Percentiles rank a stretch among this genome's conserved stretches.
phyloP scores from a whole-genome alignment of 1,140 invertebrate species.

The Microplitis demolitor region DNA sequence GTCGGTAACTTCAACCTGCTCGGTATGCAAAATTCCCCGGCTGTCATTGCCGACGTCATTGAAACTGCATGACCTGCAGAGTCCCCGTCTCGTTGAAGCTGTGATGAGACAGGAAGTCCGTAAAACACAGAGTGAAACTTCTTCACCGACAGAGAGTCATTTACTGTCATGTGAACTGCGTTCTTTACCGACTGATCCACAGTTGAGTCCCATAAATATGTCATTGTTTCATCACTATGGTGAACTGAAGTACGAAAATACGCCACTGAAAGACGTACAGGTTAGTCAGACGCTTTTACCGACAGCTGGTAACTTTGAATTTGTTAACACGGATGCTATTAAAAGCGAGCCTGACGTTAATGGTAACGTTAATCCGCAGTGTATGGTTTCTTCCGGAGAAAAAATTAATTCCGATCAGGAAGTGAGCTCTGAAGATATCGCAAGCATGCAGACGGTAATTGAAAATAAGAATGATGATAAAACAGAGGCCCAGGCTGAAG shows the following conservation, averaged over 20 bases:
- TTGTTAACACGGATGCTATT: no score
- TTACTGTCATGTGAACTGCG: no score
- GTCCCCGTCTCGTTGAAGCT: constrained; percentile 10
- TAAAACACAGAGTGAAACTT: no score
- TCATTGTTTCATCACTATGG: no score
- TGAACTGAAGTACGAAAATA: no score
- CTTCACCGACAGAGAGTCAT: no score
- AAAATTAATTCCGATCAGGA: background rate
- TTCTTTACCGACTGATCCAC: no score
- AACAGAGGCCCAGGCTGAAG: constrained; percentile 20
- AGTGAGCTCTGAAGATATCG: background rate
- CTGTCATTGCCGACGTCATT: background rate
- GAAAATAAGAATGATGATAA: constrained; percentile 3
- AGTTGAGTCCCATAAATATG: no score
- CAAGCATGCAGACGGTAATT: background rate
- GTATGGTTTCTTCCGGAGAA: background rate
- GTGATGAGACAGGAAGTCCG: background rate
- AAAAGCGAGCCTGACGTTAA: background rate
- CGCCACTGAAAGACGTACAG: no score
- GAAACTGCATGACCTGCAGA: background rate
- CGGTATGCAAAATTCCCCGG: background rate
- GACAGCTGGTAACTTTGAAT: no score
- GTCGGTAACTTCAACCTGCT: background rate
- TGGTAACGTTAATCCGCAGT: background rate
- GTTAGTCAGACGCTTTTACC: no score